Conservation (phyloP, 2,888 invertebrate species). For the Eremobia ochroleuca region DNA sequence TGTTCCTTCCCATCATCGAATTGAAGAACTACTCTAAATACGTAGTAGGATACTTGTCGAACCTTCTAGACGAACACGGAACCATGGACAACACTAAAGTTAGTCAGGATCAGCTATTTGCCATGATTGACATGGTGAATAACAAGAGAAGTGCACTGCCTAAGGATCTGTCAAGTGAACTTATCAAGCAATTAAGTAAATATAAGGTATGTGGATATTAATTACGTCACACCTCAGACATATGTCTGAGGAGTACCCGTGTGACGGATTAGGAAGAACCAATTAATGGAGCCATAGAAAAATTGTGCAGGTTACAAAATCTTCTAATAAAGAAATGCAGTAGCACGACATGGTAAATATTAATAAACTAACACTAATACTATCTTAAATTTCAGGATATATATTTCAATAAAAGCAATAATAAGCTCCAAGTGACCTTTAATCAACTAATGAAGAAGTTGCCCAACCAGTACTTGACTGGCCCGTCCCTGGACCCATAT, state of each 20-base stretch:
- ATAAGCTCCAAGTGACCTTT: slow-evolving; percentile 89
- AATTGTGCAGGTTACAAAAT: neutral
- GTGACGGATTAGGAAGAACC: neutral
- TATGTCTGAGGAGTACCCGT: too few relatives aligned
- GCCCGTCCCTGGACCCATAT: slow-evolving; percentile 84
- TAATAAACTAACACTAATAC: slow-evolving; percentile 4
- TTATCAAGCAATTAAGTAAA: slow-evolving; percentile 89
- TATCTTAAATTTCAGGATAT: slow-evolving; percentile 80
- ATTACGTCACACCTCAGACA: neutral
- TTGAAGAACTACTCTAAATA: slow-evolving; percentile 93
- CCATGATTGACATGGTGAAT: slow-evolving; percentile 91
- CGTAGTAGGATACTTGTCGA: slow-evolving; percentile 92
- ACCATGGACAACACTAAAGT: slow-evolving; percentile 83
- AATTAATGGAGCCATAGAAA: neutral
- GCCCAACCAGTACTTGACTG: slow-evolving; percentile 87
- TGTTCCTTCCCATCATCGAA: slow-evolving; percentile 94
- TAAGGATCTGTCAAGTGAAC: slow-evolving; percentile 90
- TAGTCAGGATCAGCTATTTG: slow-evolving; percentile 91
- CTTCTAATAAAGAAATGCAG: neutral
- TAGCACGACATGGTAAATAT: neutral
- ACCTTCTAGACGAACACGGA: slow-evolving; percentile 85
- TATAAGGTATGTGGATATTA: slow-evolving; percentile 87
- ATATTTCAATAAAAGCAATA: slow-evolving; percentile 86
- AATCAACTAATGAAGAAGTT: slow-evolving; percentile 93
- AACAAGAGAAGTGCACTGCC: slow-evolving; percentile 90